Base-by-base conservation (phyloP, 2,797 vertebrate genomes). In the Ptychobarbus kaznakovi region DNA sequence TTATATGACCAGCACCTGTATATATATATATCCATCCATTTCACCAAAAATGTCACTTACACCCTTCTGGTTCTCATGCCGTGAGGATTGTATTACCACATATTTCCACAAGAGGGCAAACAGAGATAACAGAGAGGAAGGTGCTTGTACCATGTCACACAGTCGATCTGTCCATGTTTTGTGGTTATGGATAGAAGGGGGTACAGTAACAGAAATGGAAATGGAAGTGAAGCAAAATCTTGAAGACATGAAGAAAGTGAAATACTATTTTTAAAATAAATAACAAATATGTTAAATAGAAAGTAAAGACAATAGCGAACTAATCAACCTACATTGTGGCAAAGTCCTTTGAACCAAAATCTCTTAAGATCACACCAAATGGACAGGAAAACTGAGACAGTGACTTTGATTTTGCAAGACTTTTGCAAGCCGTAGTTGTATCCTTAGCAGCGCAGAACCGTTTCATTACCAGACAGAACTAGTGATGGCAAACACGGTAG, bases 81-180 rank as follows among this genome's bases (percentile, higher is more conserved):
- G 3, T 68, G 16, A 20, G 65, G 8, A 38, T 68, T 70, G 38
- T 40, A n/a, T 42, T 70, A 70, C 20, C 68, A 13, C 10, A 42
- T 40, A 42, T 70, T 40, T 70, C 68, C 68, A 70, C 68, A 42
- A 42, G 68, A 42, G 40, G 68, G 10, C 20, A 70, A 70, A 42
- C 3, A 70, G 38, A 10, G 38, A 22, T 22, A 42, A 70, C 35
- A n/a, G 20, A 70, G 38, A 73, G 25, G 38, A 38, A 38, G 2
- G 70, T 49, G 70, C n/a, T 49, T 9, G 16, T 49, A 28, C 70
- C n/a, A 18, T 49, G 70, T 6, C 44, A 51, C 8, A 9, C 25
- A 11, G 70, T 49, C 6, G 70, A n/a, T 73, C 70, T 49, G 25
- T 35, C 25, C 44, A 74, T 49, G 42, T 74, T 72, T 22, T 10